These are phyloP conservation scores for Thymelicus acteon DNA, from an alignment of 2,888 invertebrate genomes.

Conservation along the genomic window DNA sequence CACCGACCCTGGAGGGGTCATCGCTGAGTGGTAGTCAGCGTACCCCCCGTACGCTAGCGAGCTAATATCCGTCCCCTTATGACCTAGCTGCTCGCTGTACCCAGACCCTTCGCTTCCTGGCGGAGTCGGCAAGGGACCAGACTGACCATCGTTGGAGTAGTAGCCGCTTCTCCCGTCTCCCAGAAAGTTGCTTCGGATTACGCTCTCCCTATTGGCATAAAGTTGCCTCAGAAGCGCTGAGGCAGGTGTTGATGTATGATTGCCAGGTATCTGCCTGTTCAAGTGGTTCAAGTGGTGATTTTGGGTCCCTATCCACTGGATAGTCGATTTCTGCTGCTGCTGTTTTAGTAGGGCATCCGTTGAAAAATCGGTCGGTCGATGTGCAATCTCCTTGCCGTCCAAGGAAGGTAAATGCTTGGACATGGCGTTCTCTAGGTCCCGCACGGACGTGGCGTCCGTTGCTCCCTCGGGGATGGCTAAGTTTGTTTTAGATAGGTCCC, in stretches of 20 bases:
- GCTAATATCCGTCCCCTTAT: slow-evolving; percentile 85
- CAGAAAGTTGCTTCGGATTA: slow-evolving; percentile 93
- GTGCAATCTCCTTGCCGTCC: slow-evolving; percentile 82
- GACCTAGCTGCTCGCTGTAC: slow-evolving; percentile 87
- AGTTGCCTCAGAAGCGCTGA: slow-evolving; percentile 95
- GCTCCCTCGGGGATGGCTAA: slow-evolving; percentile 70
- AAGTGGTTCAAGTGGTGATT: slow-evolving; percentile 86
- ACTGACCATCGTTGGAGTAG: slow-evolving; percentile 86
- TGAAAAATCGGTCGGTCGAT: slow-evolving; percentile 94
- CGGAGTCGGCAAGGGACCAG: slow-evolving; percentile 93
- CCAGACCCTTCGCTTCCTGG: slow-evolving; percentile 93
- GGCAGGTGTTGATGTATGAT: slow-evolving; percentile 90
- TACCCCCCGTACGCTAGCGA: slow-evolving; percentile 85
- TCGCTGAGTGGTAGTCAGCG: slow-evolving; percentile 95
- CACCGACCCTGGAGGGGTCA: slow-evolving; percentile 99
- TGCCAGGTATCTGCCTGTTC: slow-evolving; percentile 84
- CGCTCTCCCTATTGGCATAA: slow-evolving; percentile 97
- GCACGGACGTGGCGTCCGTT: slow-evolving; percentile 88
- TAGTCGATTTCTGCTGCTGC: slow-evolving; percentile 90
- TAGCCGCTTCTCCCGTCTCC: slow-evolving; percentile 79
- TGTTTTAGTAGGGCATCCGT: slow-evolving; percentile 93
- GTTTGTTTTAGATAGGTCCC: slow-evolving; percentile 72
- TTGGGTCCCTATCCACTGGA: slow-evolving; percentile 97
- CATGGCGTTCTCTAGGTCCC: slow-evolving; percentile 98
- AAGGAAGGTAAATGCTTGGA: slow-evolving; percentile 94